Base-by-base conservation (phyloP, 2,113 vertebrate genomes). In the Pitta sordida region DNA sequence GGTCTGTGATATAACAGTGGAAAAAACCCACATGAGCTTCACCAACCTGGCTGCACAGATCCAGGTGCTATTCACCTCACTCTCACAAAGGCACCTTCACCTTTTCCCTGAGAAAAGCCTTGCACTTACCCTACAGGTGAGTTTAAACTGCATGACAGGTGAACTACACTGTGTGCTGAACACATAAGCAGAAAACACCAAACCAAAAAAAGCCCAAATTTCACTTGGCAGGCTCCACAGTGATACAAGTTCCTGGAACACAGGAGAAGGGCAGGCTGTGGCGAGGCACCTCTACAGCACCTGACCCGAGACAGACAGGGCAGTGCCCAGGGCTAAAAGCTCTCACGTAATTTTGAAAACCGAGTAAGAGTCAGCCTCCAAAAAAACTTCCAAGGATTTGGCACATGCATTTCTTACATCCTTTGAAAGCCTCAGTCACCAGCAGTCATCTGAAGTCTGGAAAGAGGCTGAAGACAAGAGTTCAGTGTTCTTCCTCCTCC, bases 301-400 rank as follows among this genome's bases (percentile, higher is more conserved):
- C 68, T 62, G 71, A 83, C 55, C 80, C 81, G 23, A 62, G 55
- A 56, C 48, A 53, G 34, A 37, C 7, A 43, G 65, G 46, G 59
- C 67, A 80, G 74, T 41, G 26, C 41, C 49, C 44, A 75, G 32
- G 16, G 51, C 77, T 83, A 83, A 90, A 88, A 93, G 46, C 32
- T 83, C 63, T 90, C 87, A 69, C 0, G 0, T 30, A 69, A 63
- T 78, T 93, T 65, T 77, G 92, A 68, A 90, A 94, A 58, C 44
- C 65, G 83, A 96, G 62, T 65, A 78, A 85, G 49, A 69, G 12
- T 20, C 58, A 88, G 34, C 26, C 67, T 86, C 82, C 67, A 73
- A 5, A 80, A 88, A 89, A 85, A 55, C 37, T 76, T 62, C 51
- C 55, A 95, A 83, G 63, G 23, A 92, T 87, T 65, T 93, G 55